Evolutionary conservation across 2,888 invertebrate genomes (phyloP).

Genomic region (Zygaena filipendulae): DNA sequence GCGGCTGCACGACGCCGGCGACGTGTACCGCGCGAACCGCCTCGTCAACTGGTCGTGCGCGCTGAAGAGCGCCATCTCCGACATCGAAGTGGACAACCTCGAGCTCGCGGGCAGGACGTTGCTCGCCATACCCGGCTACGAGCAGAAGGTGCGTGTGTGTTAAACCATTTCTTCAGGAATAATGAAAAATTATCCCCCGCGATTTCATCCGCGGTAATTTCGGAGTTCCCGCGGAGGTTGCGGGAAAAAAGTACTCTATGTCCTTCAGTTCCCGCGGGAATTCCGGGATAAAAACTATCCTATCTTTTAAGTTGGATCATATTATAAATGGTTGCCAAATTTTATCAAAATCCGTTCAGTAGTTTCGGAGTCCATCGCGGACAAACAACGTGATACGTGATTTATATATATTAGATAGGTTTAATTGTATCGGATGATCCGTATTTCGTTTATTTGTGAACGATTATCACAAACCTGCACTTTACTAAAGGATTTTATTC

Average conservation of each 20-base stretch:
- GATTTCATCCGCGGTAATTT: too few relatives aligned
- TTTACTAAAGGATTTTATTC: too few relatives aligned
- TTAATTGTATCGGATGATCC: background rate
- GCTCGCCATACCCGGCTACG: slow-evolving; percentile 90
- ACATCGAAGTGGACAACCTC: slow-evolving; percentile 98
- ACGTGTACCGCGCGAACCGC: slow-evolving; percentile 93
- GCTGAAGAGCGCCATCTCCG: slow-evolving; percentile 96
- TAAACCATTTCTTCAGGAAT: background rate
- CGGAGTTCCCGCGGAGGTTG: too few relatives aligned
- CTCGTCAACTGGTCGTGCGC: slow-evolving; percentile 99
- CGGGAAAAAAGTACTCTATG: too few relatives aligned
- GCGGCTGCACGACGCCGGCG: slow-evolving; percentile 84
- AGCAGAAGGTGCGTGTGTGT: slow-evolving; percentile 68
- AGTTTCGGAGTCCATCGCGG: too few relatives aligned
- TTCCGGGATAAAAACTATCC: too few relatives aligned
- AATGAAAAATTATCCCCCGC: slow-evolving; percentile 1
- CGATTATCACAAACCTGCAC: too few relatives aligned
- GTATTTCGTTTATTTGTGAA: background rate
- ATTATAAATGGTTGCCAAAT: too few relatives aligned
- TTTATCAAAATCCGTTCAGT: too few relatives aligned
- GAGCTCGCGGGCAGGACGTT: slow-evolving; percentile 88
- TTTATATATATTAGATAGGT: background rate
- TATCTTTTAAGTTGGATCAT: too few relatives aligned
- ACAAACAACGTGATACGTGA: too few relatives aligned
- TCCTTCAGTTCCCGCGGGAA: too few relatives aligned